Evolutionary conservation across 2,113 vertebrate species (phyloP).

Genomic region (Microcebus tavaratra): DNA sequence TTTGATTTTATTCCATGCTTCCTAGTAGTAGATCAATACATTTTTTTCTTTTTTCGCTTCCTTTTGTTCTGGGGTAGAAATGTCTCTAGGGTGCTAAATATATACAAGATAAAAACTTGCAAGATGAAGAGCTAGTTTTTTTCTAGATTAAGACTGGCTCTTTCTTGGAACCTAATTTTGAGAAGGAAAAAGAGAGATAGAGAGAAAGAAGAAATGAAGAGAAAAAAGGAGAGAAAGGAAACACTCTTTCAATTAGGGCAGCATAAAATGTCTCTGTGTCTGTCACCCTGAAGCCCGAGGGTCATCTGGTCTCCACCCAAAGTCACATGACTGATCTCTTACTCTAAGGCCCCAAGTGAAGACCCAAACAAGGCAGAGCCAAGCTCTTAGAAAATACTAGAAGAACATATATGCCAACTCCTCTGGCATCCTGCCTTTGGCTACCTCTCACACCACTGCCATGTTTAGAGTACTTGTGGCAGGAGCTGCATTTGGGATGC

Average conservation of each 20-base stretch:
- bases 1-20: background rate
- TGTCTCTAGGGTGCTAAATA: background rate
- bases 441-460: background rate
- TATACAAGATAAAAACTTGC: background rate
- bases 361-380: background rate
- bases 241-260: background rate
- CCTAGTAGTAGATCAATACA: background rate
- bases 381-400: background rate
- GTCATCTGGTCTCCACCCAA: background rate
- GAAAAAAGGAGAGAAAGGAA: background rate
- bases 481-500: background rate
- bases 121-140: background rate
- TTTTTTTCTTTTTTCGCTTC: conserved; percentile 2
- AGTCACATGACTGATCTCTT: background rate
- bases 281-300: background rate
- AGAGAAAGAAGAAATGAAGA: background rate
- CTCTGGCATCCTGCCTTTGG: background rate
- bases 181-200: background rate
- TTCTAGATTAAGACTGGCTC: background rate
- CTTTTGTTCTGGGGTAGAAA: background rate
- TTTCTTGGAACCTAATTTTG: background rate
- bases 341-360: background rate
- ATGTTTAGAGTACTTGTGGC: background rate
- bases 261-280: background rate
- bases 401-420: background rate